Evolutionary conservation across 2,888 invertebrate species (phyloP).

Genomic region (Himalopsyche kuldschensis): DNA sequence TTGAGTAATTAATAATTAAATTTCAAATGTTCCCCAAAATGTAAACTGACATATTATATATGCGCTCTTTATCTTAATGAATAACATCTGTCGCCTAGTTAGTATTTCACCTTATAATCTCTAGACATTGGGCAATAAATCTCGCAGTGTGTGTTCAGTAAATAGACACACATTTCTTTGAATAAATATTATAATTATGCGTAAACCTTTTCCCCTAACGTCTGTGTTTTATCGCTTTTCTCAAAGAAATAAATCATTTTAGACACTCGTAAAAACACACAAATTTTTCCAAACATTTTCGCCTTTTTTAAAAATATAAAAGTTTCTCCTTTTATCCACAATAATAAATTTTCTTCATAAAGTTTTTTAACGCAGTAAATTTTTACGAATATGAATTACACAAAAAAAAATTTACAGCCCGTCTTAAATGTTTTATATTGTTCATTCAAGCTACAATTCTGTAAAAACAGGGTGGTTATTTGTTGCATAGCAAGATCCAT

Average conservation of each 20-base stretch:
- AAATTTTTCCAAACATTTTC: neutral
- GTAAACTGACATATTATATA: too few relatives aligned
- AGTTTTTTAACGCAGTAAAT: neutral
- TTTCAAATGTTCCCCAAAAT: too few relatives aligned
- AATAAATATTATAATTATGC: slow-evolving; percentile 1
- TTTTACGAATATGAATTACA: slow-evolving; percentile 1
- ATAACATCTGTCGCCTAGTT: neutral
- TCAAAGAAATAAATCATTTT: neutral
- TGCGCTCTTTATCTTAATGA: neutral
- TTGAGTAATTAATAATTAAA: too few relatives aligned
- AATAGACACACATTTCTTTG: slow-evolving; percentile 1
- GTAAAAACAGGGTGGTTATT: neutral
- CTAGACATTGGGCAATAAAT: neutral
- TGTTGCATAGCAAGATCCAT: neutral
- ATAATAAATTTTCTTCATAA: slow-evolving; percentile 1
- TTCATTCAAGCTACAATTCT: neutral
- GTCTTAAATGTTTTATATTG: neutral
- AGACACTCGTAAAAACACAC: neutral
- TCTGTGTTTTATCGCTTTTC: neutral
- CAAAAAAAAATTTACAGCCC: neutral
- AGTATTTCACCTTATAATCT: slow-evolving; percentile 1
- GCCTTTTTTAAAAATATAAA: neutral
- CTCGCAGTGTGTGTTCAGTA: neutral
- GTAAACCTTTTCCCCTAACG: neutral
- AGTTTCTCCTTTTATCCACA: neutral